A percentile compares a stretch with the other conserved stretches of the same genome.
Conservation (phyloP, 2,797 vertebrate species). For the Spondyliosoma cantharus region DNA sequence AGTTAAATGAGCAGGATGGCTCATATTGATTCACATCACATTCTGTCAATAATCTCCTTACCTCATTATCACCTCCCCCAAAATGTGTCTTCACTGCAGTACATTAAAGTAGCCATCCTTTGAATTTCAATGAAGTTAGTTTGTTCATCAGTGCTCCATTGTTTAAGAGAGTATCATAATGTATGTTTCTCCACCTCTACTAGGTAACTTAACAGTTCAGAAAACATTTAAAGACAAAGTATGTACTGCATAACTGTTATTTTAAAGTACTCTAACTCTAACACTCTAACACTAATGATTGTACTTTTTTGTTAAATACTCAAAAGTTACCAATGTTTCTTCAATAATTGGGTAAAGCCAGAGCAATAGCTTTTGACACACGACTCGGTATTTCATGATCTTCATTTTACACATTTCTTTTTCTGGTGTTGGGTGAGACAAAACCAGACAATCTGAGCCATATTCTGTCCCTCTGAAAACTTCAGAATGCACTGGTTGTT, state of each 20-base stretch:
- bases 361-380: neutral
- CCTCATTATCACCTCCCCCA: constrained; percentile 21
- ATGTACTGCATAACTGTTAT: neutral
- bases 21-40: constrained; percentile 15
- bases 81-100: constrained; percentile 11
- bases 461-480: constrained; percentile 35
- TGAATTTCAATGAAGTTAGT: neutral
- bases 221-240: neutral
- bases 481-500: constrained; percentile 15
- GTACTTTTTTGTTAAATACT: neutral
- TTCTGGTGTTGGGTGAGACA: neutral
- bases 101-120: neutral
- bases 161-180: constrained; percentile 2
- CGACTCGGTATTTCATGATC: neutral
- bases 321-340: neutral
- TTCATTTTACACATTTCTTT: constrained; percentile 13
- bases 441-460: neutral
- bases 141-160: constrained; percentile 7
- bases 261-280: neutral
- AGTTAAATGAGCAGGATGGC: neutral
- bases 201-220: neutral
- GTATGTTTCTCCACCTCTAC: neutral
- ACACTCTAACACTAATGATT: too few relatives aligned
- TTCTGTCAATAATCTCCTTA: constrained; percentile 22
- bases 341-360: neutral